Conservation (phyloP, 2,797 vertebrate species). For the Emys orbicularis region DNA sequence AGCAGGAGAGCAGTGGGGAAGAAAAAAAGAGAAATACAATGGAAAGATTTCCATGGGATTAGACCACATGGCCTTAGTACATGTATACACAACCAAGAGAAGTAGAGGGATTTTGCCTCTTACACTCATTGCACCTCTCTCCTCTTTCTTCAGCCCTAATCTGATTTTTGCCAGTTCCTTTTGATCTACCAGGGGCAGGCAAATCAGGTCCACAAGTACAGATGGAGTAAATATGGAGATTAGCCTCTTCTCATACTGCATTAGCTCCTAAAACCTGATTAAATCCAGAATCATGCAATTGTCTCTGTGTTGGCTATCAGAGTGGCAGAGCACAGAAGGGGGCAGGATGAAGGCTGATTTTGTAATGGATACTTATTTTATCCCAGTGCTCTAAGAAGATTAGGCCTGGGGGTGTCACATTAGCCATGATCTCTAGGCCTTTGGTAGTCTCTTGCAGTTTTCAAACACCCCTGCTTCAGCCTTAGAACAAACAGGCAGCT, state of each 20-base stretch:
- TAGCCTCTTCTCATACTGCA: conserved; percentile 94
- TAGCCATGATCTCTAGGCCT: conserved; percentile 94
- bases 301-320: conserved; percentile 92
- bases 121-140: conserved; percentile 79
- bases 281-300: conserved; percentile 93
- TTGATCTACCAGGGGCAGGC: conserved; percentile 92
- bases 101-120: conserved; percentile 83
- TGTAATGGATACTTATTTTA: conserved; percentile 99
- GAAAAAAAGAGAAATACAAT: conserved; percentile 66
- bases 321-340: conserved; percentile 90
- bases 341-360: conserved; percentile 95
- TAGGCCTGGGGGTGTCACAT: conserved; percentile 98
- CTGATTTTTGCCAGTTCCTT: conserved; percentile 94
- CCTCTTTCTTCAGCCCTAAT: conserved; percentile 89
- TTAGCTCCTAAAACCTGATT: conserved; percentile 98
- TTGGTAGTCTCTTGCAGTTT: conserved; percentile 90
- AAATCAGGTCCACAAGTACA: conserved; percentile 91
- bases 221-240: conserved; percentile 99
- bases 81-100: conserved; percentile 78
- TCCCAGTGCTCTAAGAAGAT: conserved; percentile 98
- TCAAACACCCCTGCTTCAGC: conserved; percentile 91
- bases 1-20: background rate
- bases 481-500: conserved; percentile 90
- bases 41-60: conserved; percentile 80
- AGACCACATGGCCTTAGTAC: conserved; percentile 83